phyloP scores from a whole-genome alignment of 2,888 invertebrate genomes.

The Polia nebulosa region DNA sequence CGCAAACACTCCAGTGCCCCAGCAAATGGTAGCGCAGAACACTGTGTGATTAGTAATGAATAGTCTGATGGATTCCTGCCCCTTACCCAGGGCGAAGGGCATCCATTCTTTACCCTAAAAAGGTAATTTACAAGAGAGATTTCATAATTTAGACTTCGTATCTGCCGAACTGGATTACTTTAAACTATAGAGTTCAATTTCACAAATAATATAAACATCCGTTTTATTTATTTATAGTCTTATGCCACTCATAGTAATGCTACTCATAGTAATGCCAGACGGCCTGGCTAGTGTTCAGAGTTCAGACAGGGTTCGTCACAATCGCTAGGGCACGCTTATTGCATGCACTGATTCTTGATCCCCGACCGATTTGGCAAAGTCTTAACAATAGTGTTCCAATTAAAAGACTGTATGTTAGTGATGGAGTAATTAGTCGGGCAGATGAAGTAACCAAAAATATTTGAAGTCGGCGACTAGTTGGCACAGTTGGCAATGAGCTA shows the following conservation, averaged over 20 bases:
- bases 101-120: no score
- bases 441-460: not conserved
- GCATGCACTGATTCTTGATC: constrained; percentile 25
- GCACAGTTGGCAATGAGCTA: not conserved
- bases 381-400: not conserved
- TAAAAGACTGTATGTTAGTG: not conserved
- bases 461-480: not conserved
- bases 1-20: no score
- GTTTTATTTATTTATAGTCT: not conserved
- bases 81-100: no score
- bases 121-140: not conserved
- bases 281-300: constrained; percentile 18
- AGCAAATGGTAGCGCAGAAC: no score
- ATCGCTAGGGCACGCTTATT: constrained; percentile 4
- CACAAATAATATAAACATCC: not conserved
- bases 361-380: constrained; percentile 29
- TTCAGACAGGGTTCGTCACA: constrained; percentile 17
- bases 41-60: no score
- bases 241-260: not conserved
- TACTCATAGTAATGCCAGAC: constrained; percentile 15
- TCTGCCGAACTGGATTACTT: not conserved
- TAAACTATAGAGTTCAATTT: not conserved
- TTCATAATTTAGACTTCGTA: not conserved
- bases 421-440: not conserved
- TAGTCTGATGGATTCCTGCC: no score